Evolutionary conservation across 2,888 invertebrate species (phyloP).

Genomic region (Nectonema munidae): DNA sequence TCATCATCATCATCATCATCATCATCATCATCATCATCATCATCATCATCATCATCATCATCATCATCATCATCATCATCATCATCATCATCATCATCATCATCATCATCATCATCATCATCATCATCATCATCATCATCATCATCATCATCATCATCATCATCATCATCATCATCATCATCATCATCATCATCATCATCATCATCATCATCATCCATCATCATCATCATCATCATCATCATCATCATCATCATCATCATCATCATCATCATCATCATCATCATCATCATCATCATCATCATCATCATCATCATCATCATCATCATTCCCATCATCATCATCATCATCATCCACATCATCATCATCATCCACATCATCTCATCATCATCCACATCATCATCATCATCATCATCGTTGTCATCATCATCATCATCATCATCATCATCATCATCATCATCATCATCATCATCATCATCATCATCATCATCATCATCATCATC

Average conservation of each 20-base stretch:
- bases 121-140: too few species aligned
- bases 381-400: too few species aligned
- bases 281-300: not conserved
- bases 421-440: not conserved
- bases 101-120: too few species aligned
- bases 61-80: not conserved
- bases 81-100: not conserved
- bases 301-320: not conserved
- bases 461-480: not conserved
- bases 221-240: not conserved
- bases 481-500: not conserved
- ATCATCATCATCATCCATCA: too few species aligned
- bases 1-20: not conserved
- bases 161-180: too few species aligned
- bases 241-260: not conserved
- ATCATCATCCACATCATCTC: too few species aligned
- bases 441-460: not conserved
- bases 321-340: too few species aligned
- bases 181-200: not conserved
- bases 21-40: slow-evolving; percentile 1
- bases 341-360: too few species aligned
- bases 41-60: not conserved
- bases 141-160: too few species aligned
- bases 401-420: not conserved
- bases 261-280: not conserved